phyloP scores from a whole-genome alignment of 2,113 vertebrate genomes.

The Gasterosteus aculeatus region DNA sequence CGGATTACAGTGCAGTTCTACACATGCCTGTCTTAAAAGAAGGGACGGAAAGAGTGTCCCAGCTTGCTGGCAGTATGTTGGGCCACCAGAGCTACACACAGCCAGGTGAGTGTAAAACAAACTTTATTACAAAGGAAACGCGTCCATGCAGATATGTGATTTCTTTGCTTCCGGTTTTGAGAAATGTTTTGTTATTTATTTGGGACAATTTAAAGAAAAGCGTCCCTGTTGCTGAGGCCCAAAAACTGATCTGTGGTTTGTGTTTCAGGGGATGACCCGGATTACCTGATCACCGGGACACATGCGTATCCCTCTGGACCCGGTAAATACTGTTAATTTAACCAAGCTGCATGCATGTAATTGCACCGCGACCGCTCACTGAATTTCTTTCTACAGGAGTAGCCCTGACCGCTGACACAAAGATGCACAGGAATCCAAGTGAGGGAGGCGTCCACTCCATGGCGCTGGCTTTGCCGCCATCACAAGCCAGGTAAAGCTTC shows the following conservation, averaged over 20 bases:
- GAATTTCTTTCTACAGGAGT: conserved; percentile 80
- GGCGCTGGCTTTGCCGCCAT: conserved; percentile 88
- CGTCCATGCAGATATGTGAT: neutral
- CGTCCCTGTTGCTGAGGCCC: neutral
- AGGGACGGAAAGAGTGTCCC: conserved; percentile 83
- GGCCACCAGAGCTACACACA: conserved; percentile 83
- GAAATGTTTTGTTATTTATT: neutral
- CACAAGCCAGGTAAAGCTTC: conserved; percentile 88
- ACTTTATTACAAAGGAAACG: neutral
- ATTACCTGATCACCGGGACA: conserved; percentile 96
- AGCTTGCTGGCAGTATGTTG: conserved; percentile 78
- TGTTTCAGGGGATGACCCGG: conserved; percentile 86
- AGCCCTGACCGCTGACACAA: conserved; percentile 94
- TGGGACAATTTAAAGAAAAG: neutral
- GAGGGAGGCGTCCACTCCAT: conserved; percentile 91
- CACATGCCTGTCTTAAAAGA: conserved; percentile 96
- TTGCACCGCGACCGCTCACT: neutral
- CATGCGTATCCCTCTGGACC: conserved; percentile 96
- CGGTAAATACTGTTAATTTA: conserved; percentile 73
- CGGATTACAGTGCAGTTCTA: conserved; percentile 89
- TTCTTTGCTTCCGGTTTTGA: neutral
- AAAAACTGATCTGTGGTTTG: neutral
- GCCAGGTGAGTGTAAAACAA: conserved; percentile 78
- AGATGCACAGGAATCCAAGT: conserved; percentile 95
- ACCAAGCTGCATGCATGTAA: neutral